phyloP scores from a whole-genome alignment of 2,888 invertebrate genomes.

The Pandemis cinnamomeana region DNA sequence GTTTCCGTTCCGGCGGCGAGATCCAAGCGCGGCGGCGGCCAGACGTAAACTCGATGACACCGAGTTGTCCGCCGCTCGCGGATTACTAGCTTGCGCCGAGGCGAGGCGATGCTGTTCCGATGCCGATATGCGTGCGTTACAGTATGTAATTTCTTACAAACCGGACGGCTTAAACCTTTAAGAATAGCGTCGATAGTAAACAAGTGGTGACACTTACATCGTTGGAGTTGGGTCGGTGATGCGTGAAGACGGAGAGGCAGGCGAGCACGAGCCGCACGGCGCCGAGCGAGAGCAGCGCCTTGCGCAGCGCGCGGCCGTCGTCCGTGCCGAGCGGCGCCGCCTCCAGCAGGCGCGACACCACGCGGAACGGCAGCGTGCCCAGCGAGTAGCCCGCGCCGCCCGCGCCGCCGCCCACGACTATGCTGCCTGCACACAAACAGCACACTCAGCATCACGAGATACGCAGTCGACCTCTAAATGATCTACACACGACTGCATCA shows the following conservation, averaged over 20 bases:
- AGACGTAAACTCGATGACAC: too few relatives aligned
- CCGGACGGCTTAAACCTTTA: too few relatives aligned
- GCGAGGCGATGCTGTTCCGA: too few relatives aligned
- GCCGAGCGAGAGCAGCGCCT: slow-evolving; percentile 92
- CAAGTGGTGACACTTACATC: slow-evolving; percentile 53
- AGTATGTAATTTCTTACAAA: too few relatives aligned
- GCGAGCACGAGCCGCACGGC: slow-evolving; percentile 93
- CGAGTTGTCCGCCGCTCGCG: too few relatives aligned
- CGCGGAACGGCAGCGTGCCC: slow-evolving; percentile 90
- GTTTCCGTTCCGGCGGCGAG: too few relatives aligned
- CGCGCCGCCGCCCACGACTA: slow-evolving; percentile 58
- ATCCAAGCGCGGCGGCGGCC: too few relatives aligned
- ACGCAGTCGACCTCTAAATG: too few relatives aligned
- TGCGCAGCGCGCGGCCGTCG: slow-evolving; percentile 89
- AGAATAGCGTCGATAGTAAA: neutral
- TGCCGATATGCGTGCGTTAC: too few relatives aligned
- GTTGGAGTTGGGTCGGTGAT: slow-evolving; percentile 86
- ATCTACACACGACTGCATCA: too few relatives aligned
- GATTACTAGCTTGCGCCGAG: too few relatives aligned
- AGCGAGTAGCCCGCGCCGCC: slow-evolving; percentile 62
- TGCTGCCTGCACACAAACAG: slow-evolving; percentile 59
- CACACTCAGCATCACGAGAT: too few relatives aligned
- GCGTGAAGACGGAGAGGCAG: slow-evolving; percentile 95
- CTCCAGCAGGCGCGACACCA: slow-evolving; percentile 90
- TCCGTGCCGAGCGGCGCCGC: slow-evolving; percentile 89